phyloP scores from a whole-genome alignment of 2,888 invertebrate genomes.

The Drosophila paranaensis region DNA sequence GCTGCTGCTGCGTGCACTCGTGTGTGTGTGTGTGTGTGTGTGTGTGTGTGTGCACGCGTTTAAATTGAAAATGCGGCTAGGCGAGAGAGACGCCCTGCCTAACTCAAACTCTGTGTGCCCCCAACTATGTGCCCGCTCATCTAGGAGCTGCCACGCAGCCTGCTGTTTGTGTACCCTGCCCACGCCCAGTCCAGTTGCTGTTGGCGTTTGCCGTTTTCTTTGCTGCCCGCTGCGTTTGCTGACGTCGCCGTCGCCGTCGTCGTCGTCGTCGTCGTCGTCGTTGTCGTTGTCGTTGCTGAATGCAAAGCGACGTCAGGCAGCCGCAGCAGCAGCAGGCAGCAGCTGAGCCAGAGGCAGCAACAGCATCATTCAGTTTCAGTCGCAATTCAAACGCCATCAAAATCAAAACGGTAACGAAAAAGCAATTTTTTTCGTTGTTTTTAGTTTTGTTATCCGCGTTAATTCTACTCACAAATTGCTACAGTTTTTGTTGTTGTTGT shows the following conservation, averaged over 20 bases:
- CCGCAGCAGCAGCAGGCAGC: conserved; percentile 41
- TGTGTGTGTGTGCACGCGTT: conserved; percentile 52
- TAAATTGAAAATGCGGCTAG: conserved; percentile 74
- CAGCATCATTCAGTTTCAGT: conserved; percentile 77
- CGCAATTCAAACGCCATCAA: conserved; percentile 81
- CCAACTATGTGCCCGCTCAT: not conserved
- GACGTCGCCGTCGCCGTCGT: conserved; percentile 27
- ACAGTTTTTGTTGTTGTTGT: conserved; percentile 22
- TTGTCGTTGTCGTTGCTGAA: conserved; percentile 27
- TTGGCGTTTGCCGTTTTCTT: conserved; percentile 59
- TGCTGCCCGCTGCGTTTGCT: conserved; percentile 44
- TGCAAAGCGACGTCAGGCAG: conserved; percentile 30
- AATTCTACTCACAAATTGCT: conserved; percentile 33
- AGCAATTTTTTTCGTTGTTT: conserved; percentile 43
- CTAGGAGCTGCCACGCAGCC: conserved; percentile 17
- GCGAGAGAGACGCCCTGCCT: conserved; percentile 47
- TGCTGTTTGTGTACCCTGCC: conserved; percentile 41
- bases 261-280: conserved; percentile 27
- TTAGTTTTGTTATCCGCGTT: conserved; percentile 41
- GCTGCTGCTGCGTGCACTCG: conserved; percentile 38
- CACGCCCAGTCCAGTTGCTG: conserved; percentile 47
- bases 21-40: conserved; percentile 29
- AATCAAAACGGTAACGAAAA: conserved; percentile 78
- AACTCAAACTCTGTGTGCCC: conserved; percentile 2
- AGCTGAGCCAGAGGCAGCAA: conserved; percentile 40